Conservation (phyloP, 2,888 invertebrate genomes). For the Watsonalla cultraria region DNA sequence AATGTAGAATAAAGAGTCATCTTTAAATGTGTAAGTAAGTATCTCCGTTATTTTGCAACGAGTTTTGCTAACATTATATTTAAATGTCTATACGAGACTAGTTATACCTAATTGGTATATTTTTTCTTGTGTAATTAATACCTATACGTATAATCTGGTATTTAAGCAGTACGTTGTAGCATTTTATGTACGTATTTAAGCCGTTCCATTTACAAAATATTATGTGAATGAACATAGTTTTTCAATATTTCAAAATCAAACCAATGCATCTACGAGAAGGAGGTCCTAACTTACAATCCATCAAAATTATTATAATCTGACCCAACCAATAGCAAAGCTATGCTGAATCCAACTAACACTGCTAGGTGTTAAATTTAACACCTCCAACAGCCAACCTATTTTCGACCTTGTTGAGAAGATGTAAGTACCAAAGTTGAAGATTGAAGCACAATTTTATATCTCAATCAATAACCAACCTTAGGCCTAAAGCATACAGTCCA, state of each 20-base stretch:
- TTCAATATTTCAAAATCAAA: background rate
- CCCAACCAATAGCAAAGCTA: conserved; percentile 54
- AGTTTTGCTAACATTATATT: no score
- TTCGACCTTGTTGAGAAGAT: conserved; percentile 5
- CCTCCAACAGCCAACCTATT: conserved; percentile 29
- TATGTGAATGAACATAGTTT: no score
- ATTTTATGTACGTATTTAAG: no score
- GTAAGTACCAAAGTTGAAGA: conserved; percentile 12
- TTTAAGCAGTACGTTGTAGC: no score
- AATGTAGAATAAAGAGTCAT: no score
- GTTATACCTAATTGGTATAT: no score
- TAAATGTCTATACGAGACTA: no score
- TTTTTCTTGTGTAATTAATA: no score
- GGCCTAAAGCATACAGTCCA: conserved; percentile 18
- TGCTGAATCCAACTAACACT: conserved; percentile 45
- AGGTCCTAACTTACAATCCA: conserved; percentile 12
- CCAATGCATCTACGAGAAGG: conserved; percentile 1
- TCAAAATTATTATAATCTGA: conserved; percentile 22
- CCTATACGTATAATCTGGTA: no score
- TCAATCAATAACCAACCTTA: conserved; percentile 32
- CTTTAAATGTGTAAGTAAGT: no score
- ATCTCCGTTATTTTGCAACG: no score
- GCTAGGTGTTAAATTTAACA: conserved; percentile 72
- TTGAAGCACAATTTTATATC: conserved; percentile 19
- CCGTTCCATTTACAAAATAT: no score